Conservation (phyloP, 64 coral and sea anemone species). For the Cladopsammia gracilis region DNA sequence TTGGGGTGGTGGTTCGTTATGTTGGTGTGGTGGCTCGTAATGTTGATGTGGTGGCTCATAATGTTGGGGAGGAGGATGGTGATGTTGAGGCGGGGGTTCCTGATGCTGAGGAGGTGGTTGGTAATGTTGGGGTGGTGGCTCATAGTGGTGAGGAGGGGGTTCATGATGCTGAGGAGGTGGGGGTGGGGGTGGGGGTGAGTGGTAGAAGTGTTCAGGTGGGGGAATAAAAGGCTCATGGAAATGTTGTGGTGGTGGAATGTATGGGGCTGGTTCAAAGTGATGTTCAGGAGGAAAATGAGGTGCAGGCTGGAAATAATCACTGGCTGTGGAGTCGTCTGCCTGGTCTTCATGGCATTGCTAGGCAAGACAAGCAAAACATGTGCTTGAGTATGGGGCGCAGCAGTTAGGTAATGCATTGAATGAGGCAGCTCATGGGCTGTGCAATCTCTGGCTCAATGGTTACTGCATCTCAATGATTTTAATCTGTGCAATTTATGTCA, state of each 20-base stretch:
- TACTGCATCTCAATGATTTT: too few relatives aligned
- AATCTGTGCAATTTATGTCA: too few relatives aligned
- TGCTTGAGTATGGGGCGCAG: slow-evolving; percentile 9
- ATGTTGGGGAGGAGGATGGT: neutral
- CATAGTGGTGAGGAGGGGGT: neutral
- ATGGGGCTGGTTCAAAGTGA: slow-evolving; percentile 18
- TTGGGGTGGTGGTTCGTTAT: neutral
- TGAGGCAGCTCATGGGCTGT: neutral
- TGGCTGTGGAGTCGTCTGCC: slow-evolving; percentile 30
- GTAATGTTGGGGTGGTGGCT: neutral
- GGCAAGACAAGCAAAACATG: slow-evolving; percentile 56
- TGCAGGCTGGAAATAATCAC: slow-evolving; percentile 48
- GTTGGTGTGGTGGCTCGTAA: neutral
- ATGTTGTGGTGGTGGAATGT: slow-evolving; percentile 3
- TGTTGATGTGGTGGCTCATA: neutral
- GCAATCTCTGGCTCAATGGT: neutral
- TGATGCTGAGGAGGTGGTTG: neutral
- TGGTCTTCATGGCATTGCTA: slow-evolving; percentile 45
- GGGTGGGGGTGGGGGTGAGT: neutral
- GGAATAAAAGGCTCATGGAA: slow-evolving; percentile 36
- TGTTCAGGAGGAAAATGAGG: slow-evolving; percentile 19
- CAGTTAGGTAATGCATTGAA: neutral
- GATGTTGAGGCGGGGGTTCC: neutral
- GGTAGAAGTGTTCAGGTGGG: neutral
- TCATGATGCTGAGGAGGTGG: neutral